Base-by-base conservation (phyloP, 2,888 invertebrate species). In the Acleris holmiana region DNA sequence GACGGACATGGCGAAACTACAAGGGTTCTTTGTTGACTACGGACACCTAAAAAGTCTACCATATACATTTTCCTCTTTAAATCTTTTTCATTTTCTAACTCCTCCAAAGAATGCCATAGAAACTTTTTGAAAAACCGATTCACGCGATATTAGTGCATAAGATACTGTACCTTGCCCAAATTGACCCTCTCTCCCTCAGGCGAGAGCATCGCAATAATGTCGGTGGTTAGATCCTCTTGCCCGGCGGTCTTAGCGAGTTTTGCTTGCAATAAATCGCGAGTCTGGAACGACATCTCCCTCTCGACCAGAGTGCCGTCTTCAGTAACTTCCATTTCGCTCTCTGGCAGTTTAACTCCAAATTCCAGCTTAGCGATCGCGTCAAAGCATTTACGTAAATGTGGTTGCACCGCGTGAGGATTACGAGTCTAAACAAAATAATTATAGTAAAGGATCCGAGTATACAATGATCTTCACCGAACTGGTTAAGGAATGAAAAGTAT, bases 401-500 rank as follows among this genome's bases (percentile, higher is more conserved):
- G 97, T 80, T 98, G 98, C 0, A 98, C 98, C 0, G 98, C 97
- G 74, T 96, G 96, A 0, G 98, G 97, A 82, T 98, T 97, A 72
- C 96, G 93, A 0, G 97, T 97, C 94, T 95, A 19, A 7, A 50
- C 0, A 35, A n/a, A 41, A 48, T 3, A 46, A 53, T 8, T n/a
- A n/a, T n/a, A n/a, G n/a, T n/a, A n/a, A n/a, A n/a, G n/a, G n/a
- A n/a, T n/a, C n/a, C n/a, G n/a, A n/a, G n/a, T n/a, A n/a, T n/a
- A n/a, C n/a, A n/a, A n/a, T n/a, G n/a, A n/a, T n/a, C n/a, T n/a
- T n/a, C n/a, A n/a, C n/a, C n/a, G n/a, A n/a, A n/a, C n/a, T n/a
- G n/a, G n/a, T n/a, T n/a, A n/a, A n/a, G n/a, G n/a, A n/a, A n/a
- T n/a, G n/a, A n/a, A n/a, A n/a, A n/a, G n/a, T n/a, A n/a, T n/a